Conservation (phyloP, 2,888 invertebrate species). For the Netelia melanura region DNA sequence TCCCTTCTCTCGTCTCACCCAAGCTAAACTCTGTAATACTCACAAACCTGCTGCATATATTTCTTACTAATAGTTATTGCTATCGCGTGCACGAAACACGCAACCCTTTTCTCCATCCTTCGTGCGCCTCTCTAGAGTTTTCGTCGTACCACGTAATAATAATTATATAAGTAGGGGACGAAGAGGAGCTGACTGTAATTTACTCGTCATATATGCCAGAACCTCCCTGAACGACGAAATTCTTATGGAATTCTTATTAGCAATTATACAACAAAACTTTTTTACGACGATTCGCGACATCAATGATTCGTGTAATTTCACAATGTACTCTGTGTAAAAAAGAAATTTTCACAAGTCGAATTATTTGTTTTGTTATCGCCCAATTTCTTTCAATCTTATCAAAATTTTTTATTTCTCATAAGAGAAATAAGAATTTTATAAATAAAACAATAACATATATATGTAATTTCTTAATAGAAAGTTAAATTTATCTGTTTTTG, state of each 20-base stretch:
- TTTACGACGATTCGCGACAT: not conserved
- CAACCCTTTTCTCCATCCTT: constrained; percentile 20
- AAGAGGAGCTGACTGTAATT: constrained; percentile 5
- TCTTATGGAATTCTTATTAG: not conserved
- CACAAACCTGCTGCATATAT: constrained; percentile 26
- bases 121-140: constrained; percentile 3
- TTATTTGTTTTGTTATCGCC: no score
- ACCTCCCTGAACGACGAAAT: constrained; percentile 5
- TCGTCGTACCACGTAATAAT: constrained; percentile 14
- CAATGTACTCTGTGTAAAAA: no score
- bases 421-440: no score
- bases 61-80: constrained; percentile 49
- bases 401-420: no score
- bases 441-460: not conserved
- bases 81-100: constrained; percentile 48
- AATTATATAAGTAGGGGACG: constrained; percentile 16
- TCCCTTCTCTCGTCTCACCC: not conserved
- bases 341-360: no score
- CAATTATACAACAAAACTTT: not conserved
- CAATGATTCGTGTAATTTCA: not conserved
- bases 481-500: not conserved
- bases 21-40: constrained; percentile 18
- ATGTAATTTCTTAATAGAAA: not conserved
- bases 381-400: no score
- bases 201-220: constrained; percentile 1